Evolutionary conservation across 1,140 invertebrate genomes (phyloP).

Genomic region (Papilio polytes): DNA sequence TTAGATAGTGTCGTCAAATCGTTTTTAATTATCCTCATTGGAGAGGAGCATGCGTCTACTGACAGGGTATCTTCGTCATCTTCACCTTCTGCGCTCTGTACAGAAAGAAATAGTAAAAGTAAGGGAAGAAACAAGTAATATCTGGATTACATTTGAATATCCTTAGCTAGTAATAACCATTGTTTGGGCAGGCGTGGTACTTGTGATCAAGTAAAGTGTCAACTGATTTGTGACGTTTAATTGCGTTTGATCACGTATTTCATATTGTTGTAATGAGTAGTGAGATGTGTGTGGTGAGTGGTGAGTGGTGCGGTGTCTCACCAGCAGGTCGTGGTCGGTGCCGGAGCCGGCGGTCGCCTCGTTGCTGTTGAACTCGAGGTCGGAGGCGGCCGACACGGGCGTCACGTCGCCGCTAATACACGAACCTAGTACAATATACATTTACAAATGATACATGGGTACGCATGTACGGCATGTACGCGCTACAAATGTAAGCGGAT

Average conservation of each 20-base stretch:
- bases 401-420: constrained; percentile 86
- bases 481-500: too few relatives aligned
- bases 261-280: too few relatives aligned
- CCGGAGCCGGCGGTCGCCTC: constrained; percentile 84
- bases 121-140: too few relatives aligned
- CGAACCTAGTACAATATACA: constrained; percentile 81
- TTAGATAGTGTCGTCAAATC: constrained; percentile 58
- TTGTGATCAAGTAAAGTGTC: too few relatives aligned
- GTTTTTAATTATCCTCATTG: constrained; percentile 69
- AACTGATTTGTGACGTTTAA: too few relatives aligned
- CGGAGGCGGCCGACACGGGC: constrained; percentile 85
- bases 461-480: too few relatives aligned
- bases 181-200: too few relatives aligned
- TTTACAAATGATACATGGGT: background rate
- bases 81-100: constrained; percentile 78
- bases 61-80: constrained; percentile 85
- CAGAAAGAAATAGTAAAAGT: background rate
- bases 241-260: background rate
- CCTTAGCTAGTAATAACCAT: too few relatives aligned
- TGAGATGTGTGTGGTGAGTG: too few relatives aligned
- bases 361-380: constrained; percentile 85
- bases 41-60: constrained; percentile 70
- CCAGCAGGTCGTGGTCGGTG: constrained; percentile 83
- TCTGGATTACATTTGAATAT: too few relatives aligned
- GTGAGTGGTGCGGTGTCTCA: constrained; percentile 48